These are phyloP conservation scores for Seriola rivoliana DNA, from an alignment of 2,113 vertebrate genomes.

Conservation along the genomic window DNA sequence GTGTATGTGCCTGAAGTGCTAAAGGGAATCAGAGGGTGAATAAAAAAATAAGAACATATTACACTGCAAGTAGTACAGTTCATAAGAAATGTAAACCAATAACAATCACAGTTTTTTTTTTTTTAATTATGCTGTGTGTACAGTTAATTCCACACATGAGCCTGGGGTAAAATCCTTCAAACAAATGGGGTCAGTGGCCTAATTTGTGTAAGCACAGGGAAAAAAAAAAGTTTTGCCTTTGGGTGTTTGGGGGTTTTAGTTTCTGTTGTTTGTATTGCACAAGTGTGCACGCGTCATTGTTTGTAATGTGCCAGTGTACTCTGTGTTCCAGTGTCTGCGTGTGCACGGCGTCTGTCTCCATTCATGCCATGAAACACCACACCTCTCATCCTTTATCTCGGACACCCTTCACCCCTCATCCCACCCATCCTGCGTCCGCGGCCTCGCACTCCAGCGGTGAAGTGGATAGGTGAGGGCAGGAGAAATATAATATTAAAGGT, in stretches of 20 bases:
- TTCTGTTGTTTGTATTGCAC: constrained; percentile 5
- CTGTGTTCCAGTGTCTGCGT: constrained; percentile 57
- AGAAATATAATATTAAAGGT: constrained; percentile 48
- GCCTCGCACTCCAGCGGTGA: constrained; percentile 34
- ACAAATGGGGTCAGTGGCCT: constrained; percentile 30
- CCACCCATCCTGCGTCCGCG: constrained; percentile 39
- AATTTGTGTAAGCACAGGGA: constrained; percentile 11
- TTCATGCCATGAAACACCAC: constrained; percentile 64
- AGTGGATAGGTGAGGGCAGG: constrained; percentile 40
- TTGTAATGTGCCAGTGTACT: constrained; percentile 41
- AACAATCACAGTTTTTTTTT: background rate
- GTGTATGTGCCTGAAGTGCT: too few species aligned
- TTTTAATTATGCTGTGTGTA: background rate
- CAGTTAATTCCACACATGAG: background rate
- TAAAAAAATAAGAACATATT: background rate
- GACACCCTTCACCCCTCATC: constrained; percentile 53
- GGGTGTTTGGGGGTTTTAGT: background rate
- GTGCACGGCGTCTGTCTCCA: constrained; percentile 49
- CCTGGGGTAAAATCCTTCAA: background rate
- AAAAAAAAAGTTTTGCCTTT: background rate
- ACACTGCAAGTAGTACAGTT: too few species aligned
- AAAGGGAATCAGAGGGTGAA: background rate
- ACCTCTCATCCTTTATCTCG: constrained; percentile 43
- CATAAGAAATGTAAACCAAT: background rate
- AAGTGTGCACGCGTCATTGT: background rate